Evolutionary conservation across 64 coral and sea anemone species (phyloP), one percentile per base, ranked within the genome.

Genomic region (Catalaphyllia jardinei): DNA sequence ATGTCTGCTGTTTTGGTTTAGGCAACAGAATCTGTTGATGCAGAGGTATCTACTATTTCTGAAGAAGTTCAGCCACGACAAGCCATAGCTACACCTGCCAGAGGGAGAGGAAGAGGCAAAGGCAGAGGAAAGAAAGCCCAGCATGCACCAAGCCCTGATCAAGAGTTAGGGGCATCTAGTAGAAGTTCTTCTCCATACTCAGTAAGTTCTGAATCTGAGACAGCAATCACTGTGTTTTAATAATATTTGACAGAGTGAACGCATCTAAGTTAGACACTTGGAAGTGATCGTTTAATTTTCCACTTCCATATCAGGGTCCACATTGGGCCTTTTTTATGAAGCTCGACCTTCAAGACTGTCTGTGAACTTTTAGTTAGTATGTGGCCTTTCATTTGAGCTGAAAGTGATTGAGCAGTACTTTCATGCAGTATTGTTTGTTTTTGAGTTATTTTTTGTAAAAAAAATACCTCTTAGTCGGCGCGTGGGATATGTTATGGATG

Each of bases 61-160:
- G 10, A 83, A 33, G 89, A 83, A 18, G 25, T 69, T 0, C 4
- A 38, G n/a, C 31, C 73, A 49, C 18, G 30, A 59, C 19, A 57
- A 12, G 24, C 31, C n/a, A 39, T 46, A 31, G 19, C 78, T 10
- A 60, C 77, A 39, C 67, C 79, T 42, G 51, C 79, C 24, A 54
- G 24, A 29, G 46, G 78, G 10, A 91, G 73, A 83, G 67, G 78
- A 1, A 72, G 78, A 74, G 89, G 78, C 28, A 82, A 62, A 19
- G 24, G 77, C 33, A 38, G 74, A 65, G 77, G 88, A 25, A 75
- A 60, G 19, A 86, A 91, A 49, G 16, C 80, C 0, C 80, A 83
- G 46, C 4, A 19, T 24, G 10, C 22, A 0, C 2, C 4, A 69
- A 27, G 0, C 24, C 3, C 38, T 1, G 63, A 30, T 83, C 17